Conservation (phyloP, 2,113 vertebrate genomes). For the Neofelis nebulosa region DNA sequence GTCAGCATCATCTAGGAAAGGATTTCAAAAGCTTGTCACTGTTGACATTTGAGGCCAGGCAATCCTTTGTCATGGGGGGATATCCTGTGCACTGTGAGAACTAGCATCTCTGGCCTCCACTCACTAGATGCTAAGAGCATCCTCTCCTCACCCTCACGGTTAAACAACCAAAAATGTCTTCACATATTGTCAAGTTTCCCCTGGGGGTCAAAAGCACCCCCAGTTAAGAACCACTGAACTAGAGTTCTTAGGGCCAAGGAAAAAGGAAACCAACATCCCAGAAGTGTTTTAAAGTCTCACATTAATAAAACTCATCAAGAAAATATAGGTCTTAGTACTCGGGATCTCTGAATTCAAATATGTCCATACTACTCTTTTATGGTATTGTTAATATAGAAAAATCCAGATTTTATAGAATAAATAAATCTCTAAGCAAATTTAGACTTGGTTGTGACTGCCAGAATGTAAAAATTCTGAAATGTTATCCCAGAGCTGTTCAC, state of each 20-base stretch:
- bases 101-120: not conserved
- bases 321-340: not conserved
- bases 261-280: not conserved
- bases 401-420: slow-evolving; percentile 6
- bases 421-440: not conserved
- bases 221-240: not conserved
- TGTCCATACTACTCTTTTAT: not conserved
- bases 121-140: not conserved
- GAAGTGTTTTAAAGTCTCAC: not conserved
- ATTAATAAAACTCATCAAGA: not conserved
- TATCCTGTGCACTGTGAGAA: not conserved
- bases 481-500: not conserved
- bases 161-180: not conserved
- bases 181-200: not conserved
- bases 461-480: not conserved
- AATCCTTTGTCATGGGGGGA: not conserved
- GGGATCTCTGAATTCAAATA: not conserved
- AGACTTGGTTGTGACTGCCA: not conserved
- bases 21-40: not conserved
- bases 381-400: not conserved
- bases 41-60: not conserved
- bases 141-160: not conserved
- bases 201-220: not conserved
- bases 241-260: not conserved
- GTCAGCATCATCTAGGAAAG: not conserved